Evolutionary conservation across 2,888 invertebrate genomes (phyloP), one percentile per base, ranked within the genome.

Genomic region (Tanytarsus gracilentus): DNA sequence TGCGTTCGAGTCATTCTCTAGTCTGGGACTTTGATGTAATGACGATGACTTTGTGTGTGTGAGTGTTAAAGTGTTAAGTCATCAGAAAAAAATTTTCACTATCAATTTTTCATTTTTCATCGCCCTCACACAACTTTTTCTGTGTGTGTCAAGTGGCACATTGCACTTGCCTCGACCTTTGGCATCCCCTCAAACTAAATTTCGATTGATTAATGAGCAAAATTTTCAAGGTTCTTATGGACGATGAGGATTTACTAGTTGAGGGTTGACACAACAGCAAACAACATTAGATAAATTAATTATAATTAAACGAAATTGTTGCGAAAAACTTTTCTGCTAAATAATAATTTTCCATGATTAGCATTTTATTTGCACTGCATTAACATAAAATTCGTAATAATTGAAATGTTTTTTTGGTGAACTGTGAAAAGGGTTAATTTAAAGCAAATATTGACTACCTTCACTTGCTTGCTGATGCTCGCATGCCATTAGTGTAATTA

Each of bases 41-140:
- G 11, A 14, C 39, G n/a, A 16, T 8, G 25, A 26, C 39, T 25
- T 16, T 14, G 53, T 14, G 21, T 53, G 33, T 36, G 33, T 33
- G 16, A 6, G 36, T 36, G 36, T 36, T 5, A 40, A 56, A 56
- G 55, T 56, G 55, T 56, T 56, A 56, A 56, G 55, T 56, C 55
- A 56, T 56, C 55, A 56, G 40, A 56, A n/a, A n/a, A n/a, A n/a
- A n/a, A n/a, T n/a, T 56, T 56, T 40, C 40, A 56, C 55, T 56
- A 56, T 56, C 40, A 56, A 56, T 40, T 56, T 56, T 56, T 56
- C 55, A 56, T 56, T 40, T 36, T 14, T 26, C 26, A n/a, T 27
- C 50, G n/a, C 14, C 29, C 29, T 18, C 14, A 27, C 9, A 8
- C 52, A 11, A 23, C 29, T 52, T 27, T 26, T 44, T n/a, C 23